Base-by-base conservation (phyloP, 2,797 vertebrate genomes). In the Cirrhinus mrigala region DNA sequence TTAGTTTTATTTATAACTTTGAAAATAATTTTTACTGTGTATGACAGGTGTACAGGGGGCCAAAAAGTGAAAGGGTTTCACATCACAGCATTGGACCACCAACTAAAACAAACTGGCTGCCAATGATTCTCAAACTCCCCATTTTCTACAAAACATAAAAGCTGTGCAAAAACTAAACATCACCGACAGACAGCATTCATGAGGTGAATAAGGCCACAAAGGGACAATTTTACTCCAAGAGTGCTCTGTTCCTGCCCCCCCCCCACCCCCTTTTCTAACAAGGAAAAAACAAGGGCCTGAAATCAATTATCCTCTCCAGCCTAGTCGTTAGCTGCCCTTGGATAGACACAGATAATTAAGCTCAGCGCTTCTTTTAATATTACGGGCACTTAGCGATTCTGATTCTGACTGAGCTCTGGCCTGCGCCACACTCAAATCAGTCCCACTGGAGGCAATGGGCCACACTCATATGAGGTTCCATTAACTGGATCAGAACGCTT, bases 291-390 rank as follows among this genome's bases (percentile, higher is more conserved):
- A 79, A 85, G 90, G 87, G 89, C 89, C 90, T 91, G 92, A 94
- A 95, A 95, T 95, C 94, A 94, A 94, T 94, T 94, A 94, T 92
- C 91, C 90, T 92, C 87, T 93, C 68, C 85, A 82, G 87, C 91
- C 86, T 84, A 91, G 93, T 95, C 93, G 89, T 95, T 96, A 95
- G 94, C 93, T 91, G 95, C 93, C 93, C 94, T 94, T 91, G 92
- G 94, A 94, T 93, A 88, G 94, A 90, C 93, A 94, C 92, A 91
- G 94, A 94, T 95, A 95, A 96, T 95, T 95, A 95, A 94, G 91
- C 91, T 88, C 86, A 44, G 89, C 73, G 85, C 86, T 89, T 89
- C 89, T 90, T 88, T 87, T 86, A 87, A 88, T 88, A 89, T 91
- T 89, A 88, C 68, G 81, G 87, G 71, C 70, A 88, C 69, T 85